Evolutionary conservation across 2,888 invertebrate species (phyloP).

Genomic region (Morpho achilles): DNA sequence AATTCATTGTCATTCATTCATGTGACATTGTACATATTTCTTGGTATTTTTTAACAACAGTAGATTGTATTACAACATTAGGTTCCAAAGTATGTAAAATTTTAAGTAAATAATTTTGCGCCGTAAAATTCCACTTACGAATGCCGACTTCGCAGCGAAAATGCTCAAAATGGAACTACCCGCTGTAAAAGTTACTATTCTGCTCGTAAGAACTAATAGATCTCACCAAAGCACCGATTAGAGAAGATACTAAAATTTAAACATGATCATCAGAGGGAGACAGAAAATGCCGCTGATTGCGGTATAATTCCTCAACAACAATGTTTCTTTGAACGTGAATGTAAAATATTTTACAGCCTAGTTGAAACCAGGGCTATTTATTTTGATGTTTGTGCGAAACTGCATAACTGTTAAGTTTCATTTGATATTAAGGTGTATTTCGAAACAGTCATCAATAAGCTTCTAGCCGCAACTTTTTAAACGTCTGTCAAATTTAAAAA

Average conservation of each 20-base stretch:
- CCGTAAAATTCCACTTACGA: not conserved
- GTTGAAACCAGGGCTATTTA: conserved; percentile 20
- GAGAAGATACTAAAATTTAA: conserved; percentile 8
- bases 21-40: no score
- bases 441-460: not conserved
- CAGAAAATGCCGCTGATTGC: conserved; percentile 17
- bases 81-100: not conserved
- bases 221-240: not conserved
- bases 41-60: no score
- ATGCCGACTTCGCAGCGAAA: no score
- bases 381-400: conserved; percentile 14
- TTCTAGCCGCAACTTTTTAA: no score
- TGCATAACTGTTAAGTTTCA: conserved; percentile 2
- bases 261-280: conserved; percentile 3
- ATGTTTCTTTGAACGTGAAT: conserved; percentile 21
- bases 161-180: no score
- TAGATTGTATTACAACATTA: not conserved
- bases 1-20: no score
- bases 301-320: conserved; percentile 23
- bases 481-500: no score
- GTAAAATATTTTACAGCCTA: conserved; percentile 26
- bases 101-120: conserved; percentile 1
- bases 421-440: conserved; percentile 2
- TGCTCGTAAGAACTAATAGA: no score
- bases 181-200: no score